Evolutionary conservation across 2,888 invertebrate genomes (phyloP), one percentile per base, ranked within the genome.

Genomic region (Zaprionus lineosus): DNA sequence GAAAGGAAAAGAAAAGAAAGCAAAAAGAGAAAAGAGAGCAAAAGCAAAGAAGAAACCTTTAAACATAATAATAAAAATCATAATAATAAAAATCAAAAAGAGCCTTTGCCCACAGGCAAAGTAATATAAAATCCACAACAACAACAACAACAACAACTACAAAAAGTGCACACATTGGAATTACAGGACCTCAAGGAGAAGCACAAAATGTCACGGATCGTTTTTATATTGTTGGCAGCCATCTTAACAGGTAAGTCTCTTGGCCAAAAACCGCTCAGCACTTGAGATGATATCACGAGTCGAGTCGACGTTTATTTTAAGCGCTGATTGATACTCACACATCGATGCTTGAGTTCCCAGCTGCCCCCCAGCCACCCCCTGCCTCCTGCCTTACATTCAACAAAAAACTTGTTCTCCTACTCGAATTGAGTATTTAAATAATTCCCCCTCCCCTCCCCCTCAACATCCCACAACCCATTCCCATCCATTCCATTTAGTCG

Each of bases 171-270:
- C 52, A 59, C 34, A 63, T 59, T 59, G 52, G 70, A 69, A 73
- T 73, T 68, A 69, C 39, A 48, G 66, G 18, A 55, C 46, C 26
- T 8, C 29, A 52, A 28, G 8, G 34, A 51, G 24, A 18, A 24
- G 24, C 1, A 19, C 50, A 69, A 46, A 66, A 77, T 86, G 87
- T 74, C 73, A 67, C 75, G 74, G 82, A 81, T 85, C 84, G 67
- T 84, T 79, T 75, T 82, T 69, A 74, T 77, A 65, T 77, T 85
- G 70, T 63, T 83, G 65, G 86, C 83, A 65, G 84, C 84, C 77
- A 88, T 87, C 60, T 88, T 88, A 87, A 74, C 87, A 87, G 87
- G 87, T 87, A 84, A 87, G 87, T 36, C 11, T 0, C 15, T 18
- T n/a, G 16, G n/a, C 37, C 11, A 36, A 57, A 61, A 48, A 47